These are phyloP conservation scores for Microtus richardsoni DNA, from an alignment of 2,113 vertebrate genomes.

Conservation along the genomic window DNA sequence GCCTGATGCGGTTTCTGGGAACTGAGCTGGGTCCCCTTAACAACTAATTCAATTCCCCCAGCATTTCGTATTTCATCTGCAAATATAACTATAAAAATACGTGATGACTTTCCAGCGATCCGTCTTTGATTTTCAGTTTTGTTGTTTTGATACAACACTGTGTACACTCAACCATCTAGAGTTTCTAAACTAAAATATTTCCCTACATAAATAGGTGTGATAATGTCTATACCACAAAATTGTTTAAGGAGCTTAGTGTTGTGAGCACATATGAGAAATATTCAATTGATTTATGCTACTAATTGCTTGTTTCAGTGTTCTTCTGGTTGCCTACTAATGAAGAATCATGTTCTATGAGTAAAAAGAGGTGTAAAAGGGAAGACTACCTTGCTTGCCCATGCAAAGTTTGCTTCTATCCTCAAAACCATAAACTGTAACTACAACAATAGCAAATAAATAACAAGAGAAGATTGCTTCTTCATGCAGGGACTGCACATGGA, in stretches of 20 bases:
- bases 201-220: background rate
- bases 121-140: slow-evolving; percentile 24
- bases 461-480: background rate
- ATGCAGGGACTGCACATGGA: background rate
- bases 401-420: too few species aligned
- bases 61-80: background rate
- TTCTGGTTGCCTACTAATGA: slow-evolving; percentile 29
- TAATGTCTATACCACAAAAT: background rate
- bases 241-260: background rate
- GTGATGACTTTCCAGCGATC: background rate
- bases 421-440: background rate
- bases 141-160: background rate
- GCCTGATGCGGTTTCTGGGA: background rate
- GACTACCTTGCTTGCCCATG: background rate
- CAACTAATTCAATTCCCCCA: background rate
- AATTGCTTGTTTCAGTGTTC: background rate
- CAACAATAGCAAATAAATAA: too few species aligned
- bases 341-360: background rate
- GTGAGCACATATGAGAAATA: background rate
- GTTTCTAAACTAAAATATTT: background rate
- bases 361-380: background rate
- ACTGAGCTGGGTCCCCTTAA: background rate
- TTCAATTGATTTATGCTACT: background rate
- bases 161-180: background rate
- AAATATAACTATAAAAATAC: slow-evolving; percentile 10